Conservation (phyloP, 2,888 invertebrate species). For the Tenthredo distinguenda region DNA sequence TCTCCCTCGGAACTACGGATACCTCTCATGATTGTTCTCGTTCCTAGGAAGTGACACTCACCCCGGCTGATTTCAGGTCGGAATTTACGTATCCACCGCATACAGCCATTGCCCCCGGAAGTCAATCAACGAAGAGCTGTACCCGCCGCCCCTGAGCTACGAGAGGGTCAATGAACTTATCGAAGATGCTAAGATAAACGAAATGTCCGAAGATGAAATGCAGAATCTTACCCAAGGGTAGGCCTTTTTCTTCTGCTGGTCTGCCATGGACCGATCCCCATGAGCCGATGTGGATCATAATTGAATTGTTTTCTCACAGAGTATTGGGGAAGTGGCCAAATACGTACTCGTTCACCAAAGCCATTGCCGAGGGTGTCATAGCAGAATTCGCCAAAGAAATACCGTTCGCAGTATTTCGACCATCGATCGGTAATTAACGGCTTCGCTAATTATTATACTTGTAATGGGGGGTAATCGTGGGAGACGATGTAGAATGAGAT, state of each 20-base stretch:
- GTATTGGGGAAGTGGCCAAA: constrained; percentile 84
- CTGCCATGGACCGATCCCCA: neutral
- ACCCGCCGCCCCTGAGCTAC: constrained; percentile 79
- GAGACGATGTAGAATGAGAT: too few relatives aligned
- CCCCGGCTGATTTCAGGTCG: constrained; percentile 40
- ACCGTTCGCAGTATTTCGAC: constrained; percentile 87
- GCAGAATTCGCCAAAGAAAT: constrained; percentile 80
- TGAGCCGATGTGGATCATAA: too few relatives aligned
- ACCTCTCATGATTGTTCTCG: neutral
- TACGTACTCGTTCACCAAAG: constrained; percentile 91
- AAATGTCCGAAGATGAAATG: constrained; percentile 73
- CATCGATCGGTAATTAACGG: constrained; percentile 83
- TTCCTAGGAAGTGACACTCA: neutral
- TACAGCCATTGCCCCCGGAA: constrained; percentile 71
- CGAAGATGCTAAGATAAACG: constrained; percentile 60
- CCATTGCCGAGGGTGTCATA: constrained; percentile 86
- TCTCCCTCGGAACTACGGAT: neutral
- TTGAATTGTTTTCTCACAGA: neutral
- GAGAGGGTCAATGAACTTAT: constrained; percentile 78
- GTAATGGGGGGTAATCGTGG: neutral
- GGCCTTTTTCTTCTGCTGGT: constrained; percentile 65
- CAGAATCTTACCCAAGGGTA: constrained; percentile 73
- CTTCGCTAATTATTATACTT: neutral
- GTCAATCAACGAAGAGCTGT: constrained; percentile 83
- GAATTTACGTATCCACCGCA: constrained; percentile 53